phyloP scores from a whole-genome alignment of 1,140 invertebrate species.

The Panulirus ornatus region DNA sequence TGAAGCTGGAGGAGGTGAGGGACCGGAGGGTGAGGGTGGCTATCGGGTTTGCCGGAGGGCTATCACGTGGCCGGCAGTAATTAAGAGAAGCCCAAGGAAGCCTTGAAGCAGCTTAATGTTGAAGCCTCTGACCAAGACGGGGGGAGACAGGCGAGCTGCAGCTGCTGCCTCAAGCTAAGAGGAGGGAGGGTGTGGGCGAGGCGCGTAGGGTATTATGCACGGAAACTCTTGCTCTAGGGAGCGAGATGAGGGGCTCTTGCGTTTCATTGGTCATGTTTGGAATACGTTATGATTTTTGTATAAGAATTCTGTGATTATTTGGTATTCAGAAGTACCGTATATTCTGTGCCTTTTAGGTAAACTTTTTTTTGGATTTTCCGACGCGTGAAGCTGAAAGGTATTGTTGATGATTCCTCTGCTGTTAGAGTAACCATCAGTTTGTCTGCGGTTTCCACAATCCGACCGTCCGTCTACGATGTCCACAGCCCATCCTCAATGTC shows the following conservation, averaged over 20 bases:
- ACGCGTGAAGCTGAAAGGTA: too few species aligned
- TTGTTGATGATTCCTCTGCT: too few species aligned
- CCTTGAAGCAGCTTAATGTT: not conserved
- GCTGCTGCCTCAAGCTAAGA: not conserved
- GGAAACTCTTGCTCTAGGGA: not conserved
- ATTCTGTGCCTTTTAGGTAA: too few species aligned
- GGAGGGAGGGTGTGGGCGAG: not conserved
- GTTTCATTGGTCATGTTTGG: too few species aligned
- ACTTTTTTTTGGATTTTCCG: too few species aligned
- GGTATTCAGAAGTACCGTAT: too few species aligned
- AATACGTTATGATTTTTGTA: too few species aligned
- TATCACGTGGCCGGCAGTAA: constrained; percentile 23
- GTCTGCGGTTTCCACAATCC: too few species aligned
- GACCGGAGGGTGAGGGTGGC: not conserved
- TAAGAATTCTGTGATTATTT: too few species aligned
- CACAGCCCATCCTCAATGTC: too few species aligned
- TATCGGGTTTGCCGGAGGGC: not conserved
- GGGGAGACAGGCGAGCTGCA: not conserved
- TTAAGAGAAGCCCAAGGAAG: constrained; percentile 34
- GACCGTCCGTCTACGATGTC: too few species aligned
- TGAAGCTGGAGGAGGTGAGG: not conserved
- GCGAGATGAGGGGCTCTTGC: not conserved
- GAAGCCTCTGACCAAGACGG: not conserved
- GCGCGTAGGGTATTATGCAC: not conserved
- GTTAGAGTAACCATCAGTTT: too few species aligned